Evolutionary conservation across 1,140 invertebrate species (phyloP), one percentile per base, ranked within the genome.

Genomic region (Himalopsyche phryganea): DNA sequence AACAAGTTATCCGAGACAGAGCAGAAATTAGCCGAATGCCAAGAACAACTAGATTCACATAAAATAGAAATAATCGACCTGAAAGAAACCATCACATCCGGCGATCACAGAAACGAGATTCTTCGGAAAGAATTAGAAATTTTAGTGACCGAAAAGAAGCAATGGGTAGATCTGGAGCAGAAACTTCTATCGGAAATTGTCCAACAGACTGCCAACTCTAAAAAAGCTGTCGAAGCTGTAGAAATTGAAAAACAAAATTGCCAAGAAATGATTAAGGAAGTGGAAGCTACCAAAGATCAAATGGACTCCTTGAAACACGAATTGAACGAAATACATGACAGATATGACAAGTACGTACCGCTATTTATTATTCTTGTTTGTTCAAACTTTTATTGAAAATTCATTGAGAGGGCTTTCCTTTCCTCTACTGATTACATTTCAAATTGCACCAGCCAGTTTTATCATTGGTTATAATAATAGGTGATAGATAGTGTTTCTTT

Each of bases 331-430:
- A 61, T 61, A n/a, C 63, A 61, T 13, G 55, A 61, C 28, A 41
- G 59, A 53, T 61, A 65, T 57, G 66, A 71, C 1, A 71, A 71
- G 70, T 73, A 61, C 50, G 60, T 62, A 28, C 6, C n/a, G n/a
- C n/a, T n/a, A n/a, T n/a, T n/a, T 35, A n/a, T n/a, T n/a, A n/a
- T n/a, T n/a, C n/a, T n/a, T n/a, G n/a, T n/a, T n/a, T n/a, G n/a
- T n/a, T n/a, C n/a, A n/a, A n/a, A n/a, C n/a, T n/a, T 35, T 35
- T 35, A 6, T 35, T 35, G 6, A 35, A 6, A n/a, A n/a, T n/a
- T n/a, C n/a, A n/a, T n/a, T n/a, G n/a, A n/a, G n/a, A n/a, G n/a
- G n/a, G n/a, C n/a, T n/a, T n/a, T n/a, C n/a, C n/a, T n/a, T n/a
- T n/a, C n/a, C n/a, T n/a, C n/a, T n/a, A n/a, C n/a, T n/a, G n/a